Evolutionary conservation across 1,140 invertebrate genomes (phyloP), one percentile per base, ranked within the genome.

Genomic region (Drosophila pseudoananassae): DNA sequence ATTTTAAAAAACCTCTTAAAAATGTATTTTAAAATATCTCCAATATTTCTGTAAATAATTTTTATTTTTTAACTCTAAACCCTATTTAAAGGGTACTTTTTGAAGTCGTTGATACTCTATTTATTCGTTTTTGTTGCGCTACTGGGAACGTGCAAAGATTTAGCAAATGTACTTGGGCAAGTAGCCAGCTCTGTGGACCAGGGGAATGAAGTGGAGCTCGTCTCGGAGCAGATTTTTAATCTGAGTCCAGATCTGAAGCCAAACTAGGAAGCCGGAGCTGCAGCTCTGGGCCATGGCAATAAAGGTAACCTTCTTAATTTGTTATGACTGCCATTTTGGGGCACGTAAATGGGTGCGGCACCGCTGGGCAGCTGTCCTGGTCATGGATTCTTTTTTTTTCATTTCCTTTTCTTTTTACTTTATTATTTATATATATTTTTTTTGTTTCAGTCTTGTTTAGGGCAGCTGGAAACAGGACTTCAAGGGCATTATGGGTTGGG

Each of bases 261-360:
- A 23, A 10, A 49, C 10, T 8, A 25, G 7, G 10, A 14, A 23
- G 60, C 20, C 17, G 45, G 29, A 17, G 14, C 17, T 17, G 43
- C 27, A 47, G 55, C 69, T 69, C 15, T 53, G 61, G 72, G 54
- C 54, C 59, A 69, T 81, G 82, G 78, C 83, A 70, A 74, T 85
- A 78, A 87, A 85, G 81, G 82, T 85, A 81, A 87, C 81, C 82
- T 85, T 85, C 82, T 85, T 85, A 85, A 85, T 87, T 87, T 85
- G 81, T 85, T 85, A 85, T 85, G 78, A 79, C 74, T 81, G 74
- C 71, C 82, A 87, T 87, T 81, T 85, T 71, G 60, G 55, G 55
- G 63, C 72, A 85, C 73, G 77, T 56, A 85, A 77, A 78, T 74
- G 69, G 59, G 57, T 51, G 78, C 47, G 61, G 68, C 51, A 65